Conservation (phyloP, 2,797 vertebrate genomes). For the Alexandromys oeconomus region DNA sequence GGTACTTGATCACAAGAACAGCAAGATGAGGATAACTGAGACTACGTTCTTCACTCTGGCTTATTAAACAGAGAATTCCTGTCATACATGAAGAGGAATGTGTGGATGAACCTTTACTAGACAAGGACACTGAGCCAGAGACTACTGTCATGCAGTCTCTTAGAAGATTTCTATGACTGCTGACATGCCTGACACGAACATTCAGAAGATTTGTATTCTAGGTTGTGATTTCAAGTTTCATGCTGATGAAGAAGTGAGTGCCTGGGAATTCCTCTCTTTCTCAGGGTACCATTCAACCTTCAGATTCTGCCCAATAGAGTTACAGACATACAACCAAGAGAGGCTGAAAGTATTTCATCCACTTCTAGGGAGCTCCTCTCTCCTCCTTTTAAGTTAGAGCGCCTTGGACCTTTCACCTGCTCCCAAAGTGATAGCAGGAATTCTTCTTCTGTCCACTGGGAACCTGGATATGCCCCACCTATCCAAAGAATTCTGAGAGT, state of each 20-base stretch:
- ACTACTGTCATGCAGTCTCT: neutral
- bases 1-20: neutral
- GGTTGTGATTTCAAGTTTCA: neutral
- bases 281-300: neutral
- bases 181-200: neutral
- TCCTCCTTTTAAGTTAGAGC: neutral
- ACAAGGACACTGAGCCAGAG: neutral
- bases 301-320: neutral
- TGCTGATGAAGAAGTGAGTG: neutral
- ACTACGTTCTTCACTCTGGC: neutral
- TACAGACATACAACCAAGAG: neutral
- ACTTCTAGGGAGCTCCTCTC: neutral
- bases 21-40: neutral
- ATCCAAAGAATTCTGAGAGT: too few species aligned
- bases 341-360: neutral
- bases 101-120: too few species aligned
- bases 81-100: too few species aligned
- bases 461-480: neutral
- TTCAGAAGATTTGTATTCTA: neutral
- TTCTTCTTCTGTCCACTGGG: neutral
- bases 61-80: fast-evolving
- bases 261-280: neutral
- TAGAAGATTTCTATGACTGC: neutral
- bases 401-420: neutral
- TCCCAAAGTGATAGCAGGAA: neutral